Conservation (phyloP, 2,888 invertebrate species). For the Pediacus dermestoides region DNA sequence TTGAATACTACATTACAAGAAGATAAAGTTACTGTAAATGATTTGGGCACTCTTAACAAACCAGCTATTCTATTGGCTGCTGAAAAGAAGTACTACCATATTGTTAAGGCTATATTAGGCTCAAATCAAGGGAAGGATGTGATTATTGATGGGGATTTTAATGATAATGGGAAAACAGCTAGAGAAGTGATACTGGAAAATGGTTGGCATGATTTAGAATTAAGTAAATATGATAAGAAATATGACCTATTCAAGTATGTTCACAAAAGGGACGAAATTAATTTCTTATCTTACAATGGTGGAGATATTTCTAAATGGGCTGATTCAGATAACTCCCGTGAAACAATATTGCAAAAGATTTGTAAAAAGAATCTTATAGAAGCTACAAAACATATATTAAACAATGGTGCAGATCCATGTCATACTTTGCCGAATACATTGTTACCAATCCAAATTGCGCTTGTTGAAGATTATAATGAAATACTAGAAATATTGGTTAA, state of each 20-base stretch:
- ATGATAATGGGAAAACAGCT: slow-evolving; percentile 57
- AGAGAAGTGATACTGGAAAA: slow-evolving; percentile 54
- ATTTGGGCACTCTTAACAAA: slow-evolving; percentile 30
- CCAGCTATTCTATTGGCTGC: slow-evolving; percentile 59
- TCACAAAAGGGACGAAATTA: not conserved
- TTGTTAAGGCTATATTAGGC: slow-evolving; percentile 55
- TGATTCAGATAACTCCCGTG: slow-evolving; percentile 37
- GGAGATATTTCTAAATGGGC: too few relatives aligned
- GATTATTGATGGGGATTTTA: slow-evolving; percentile 55
- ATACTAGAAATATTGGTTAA: slow-evolving; percentile 55
- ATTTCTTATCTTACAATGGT: too few relatives aligned
- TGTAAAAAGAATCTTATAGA: slow-evolving; percentile 53
- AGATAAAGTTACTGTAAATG: slow-evolving; percentile 36
- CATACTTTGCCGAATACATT: slow-evolving; percentile 51
- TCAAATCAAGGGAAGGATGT: slow-evolving; percentile 52
- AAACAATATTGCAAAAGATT: slow-evolving; percentile 49
- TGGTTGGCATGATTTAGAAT: slow-evolving; percentile 30
- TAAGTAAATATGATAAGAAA: slow-evolving; percentile 25
- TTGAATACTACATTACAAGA: too few relatives aligned
- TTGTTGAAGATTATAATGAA: slow-evolving; percentile 57
- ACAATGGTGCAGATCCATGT: slow-evolving; percentile 54
- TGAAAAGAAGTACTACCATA: slow-evolving; percentile 54
- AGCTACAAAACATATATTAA: slow-evolving; percentile 54
- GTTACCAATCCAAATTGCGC: slow-evolving; percentile 60
- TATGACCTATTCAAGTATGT: slow-evolving; percentile 7